Percentiles rank a stretch among this genome's conserved stretches.
Conservation (phyloP, 2,888 invertebrate genomes). For the Neocrepidodera transversa region DNA sequence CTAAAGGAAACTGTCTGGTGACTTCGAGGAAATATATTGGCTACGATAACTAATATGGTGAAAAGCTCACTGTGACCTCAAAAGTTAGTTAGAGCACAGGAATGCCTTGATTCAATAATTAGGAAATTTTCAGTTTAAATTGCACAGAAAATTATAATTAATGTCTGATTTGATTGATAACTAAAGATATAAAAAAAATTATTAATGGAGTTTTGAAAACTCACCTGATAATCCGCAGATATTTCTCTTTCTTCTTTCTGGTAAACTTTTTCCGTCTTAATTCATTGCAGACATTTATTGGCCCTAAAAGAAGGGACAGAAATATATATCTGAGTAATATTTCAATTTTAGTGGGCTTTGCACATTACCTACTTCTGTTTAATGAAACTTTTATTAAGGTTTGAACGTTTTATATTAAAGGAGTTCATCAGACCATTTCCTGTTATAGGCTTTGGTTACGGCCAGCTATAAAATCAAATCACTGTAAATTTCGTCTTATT, state of each 20-base stretch:
- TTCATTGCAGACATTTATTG: constrained; percentile 28
- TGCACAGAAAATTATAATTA: too few species aligned
- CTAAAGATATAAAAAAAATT: too few species aligned
- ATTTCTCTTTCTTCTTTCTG: constrained; percentile 3
- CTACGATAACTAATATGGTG: constrained; percentile 12
- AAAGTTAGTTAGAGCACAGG: too few species aligned
- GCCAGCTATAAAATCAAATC: constrained; percentile 1
- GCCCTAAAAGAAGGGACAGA: constrained; percentile 22
- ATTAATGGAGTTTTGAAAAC: not conserved
- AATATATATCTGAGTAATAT: constrained; percentile 24
- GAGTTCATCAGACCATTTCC: constrained; percentile 13
- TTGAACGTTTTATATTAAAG: constrained; percentile 19
- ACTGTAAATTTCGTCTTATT: not conserved
- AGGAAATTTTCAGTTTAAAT: too few species aligned
- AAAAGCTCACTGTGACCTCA: too few species aligned
- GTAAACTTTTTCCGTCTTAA: constrained; percentile 20
- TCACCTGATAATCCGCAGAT: constrained; percentile 1
- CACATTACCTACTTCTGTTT: constrained; percentile 27
- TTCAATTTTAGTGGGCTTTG: constrained; percentile 26
- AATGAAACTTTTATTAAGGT: constrained; percentile 33
- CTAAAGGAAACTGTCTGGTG: constrained; percentile 16
- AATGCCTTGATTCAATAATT: too few species aligned
- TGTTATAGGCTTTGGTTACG: constrained; percentile 8
- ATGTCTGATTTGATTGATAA: too few species aligned
- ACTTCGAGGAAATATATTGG: constrained; percentile 15